phyloP scores from a whole-genome alignment of 1,140 invertebrate species.

The Drosophila bocki region DNA sequence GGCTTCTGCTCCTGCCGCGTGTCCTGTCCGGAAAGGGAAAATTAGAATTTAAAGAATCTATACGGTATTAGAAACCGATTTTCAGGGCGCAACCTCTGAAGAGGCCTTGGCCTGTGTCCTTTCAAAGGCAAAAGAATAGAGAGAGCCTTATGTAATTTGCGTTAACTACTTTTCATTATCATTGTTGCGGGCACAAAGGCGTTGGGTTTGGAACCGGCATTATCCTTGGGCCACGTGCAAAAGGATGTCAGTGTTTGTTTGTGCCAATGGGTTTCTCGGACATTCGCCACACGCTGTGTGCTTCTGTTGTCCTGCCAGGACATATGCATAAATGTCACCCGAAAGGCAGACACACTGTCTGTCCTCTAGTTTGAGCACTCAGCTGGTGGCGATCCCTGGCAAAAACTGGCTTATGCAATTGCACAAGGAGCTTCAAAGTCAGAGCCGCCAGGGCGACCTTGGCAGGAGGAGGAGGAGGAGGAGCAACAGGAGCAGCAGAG shows the following conservation, averaged over 20 bases:
- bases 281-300: conserved; percentile 66
- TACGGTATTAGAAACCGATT: conserved; percentile 64
- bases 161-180: conserved; percentile 73
- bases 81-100: conserved; percentile 75
- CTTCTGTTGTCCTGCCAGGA: conserved; percentile 17
- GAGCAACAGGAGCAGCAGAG: not conserved
- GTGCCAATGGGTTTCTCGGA: conserved; percentile 71
- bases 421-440: conserved; percentile 61
- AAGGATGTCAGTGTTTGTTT: conserved; percentile 41
- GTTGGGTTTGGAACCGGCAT: conserved; percentile 28
- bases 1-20: conserved; percentile 74
- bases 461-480: not conserved
- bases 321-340: conserved; percentile 71
- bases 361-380: conserved; percentile 12
- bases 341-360: conserved; percentile 26
- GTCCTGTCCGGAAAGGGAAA: conserved; percentile 12
- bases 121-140: not conserved
- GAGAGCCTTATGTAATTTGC: conserved; percentile 75
- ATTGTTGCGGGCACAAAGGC: conserved; percentile 55
- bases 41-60: conserved; percentile 1
- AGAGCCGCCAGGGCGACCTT: conserved; percentile 49
- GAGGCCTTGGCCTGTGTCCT: conserved; percentile 51
- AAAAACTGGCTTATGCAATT: conserved; percentile 57
- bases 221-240: conserved; percentile 57
- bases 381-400: conserved; percentile 26